Evolutionary conservation across 2,888 invertebrate genomes (phyloP), one percentile per base, ranked within the genome.

Genomic region (Ichneumoninae sp.): DNA sequence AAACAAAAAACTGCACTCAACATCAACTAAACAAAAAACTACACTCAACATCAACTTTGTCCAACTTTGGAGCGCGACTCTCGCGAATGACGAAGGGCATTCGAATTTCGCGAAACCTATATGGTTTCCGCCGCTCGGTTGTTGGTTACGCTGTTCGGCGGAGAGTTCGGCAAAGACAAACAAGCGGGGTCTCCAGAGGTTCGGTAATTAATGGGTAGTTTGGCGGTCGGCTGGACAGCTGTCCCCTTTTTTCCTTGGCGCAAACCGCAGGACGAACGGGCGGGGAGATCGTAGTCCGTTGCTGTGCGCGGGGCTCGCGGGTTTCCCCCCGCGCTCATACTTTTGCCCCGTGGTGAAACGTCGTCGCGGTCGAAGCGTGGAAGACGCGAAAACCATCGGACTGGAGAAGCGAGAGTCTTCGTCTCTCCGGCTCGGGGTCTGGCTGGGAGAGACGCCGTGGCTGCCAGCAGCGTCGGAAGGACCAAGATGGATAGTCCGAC

Each of bases 401-500:
- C 88, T 87, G 30, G 63, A 88, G 87, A 85, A 86, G 88, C 85
- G 87, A 88, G 87, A 87, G 88, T 87, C 66, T 19, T 57, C 47
- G 44, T 76, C 65, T 50, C 76, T 66, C 75, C 19, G 65, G 36
- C 26, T 75, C 66, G 30, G 52, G 76, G 71, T 30, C 63, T 47
- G 50, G 82, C 82, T 66, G 76, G 71, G 80, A 83, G 85, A 85
- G 85, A 85, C 85, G 85, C 85, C 82, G 85, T 65, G 82, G 85
- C 85, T 81, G 83, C 91, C 92, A 91, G 92, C 90, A 91, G 88
- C 94, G 94, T 94, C 94, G 94, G 92, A 92, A 92, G 91, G 90
- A 91, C 82, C 89, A 94, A 95, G 95, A 95, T 94, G 94, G 94
- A 95, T 95, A 92, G 94, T 93, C 93, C 92, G 90, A 93, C 94